Evolutionary conservation across 2,888 invertebrate genomes (phyloP), one percentile per base, ranked within the genome.

Genomic region (Anodontia alba): DNA sequence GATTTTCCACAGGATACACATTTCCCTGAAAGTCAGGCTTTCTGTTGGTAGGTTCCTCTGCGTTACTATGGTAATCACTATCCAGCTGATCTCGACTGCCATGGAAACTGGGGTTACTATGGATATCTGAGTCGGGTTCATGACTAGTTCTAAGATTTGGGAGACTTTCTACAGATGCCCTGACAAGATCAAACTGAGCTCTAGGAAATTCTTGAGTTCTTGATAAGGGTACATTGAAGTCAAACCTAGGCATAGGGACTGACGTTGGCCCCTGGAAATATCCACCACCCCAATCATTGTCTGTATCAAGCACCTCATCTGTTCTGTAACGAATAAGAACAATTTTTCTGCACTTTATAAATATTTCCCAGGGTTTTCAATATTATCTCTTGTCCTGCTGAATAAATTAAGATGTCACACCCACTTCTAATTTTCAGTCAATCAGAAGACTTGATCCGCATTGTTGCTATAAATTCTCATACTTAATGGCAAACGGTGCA

Each of bases 41-140:
- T 17, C 38, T 42, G 42, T 72, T 73, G 26, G 72, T 72, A 10
- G 51, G 23, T 51, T 79, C 76, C 15, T 81, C 84, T 31, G 75
- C 70, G 36, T 72, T 81, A 31, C 84, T 84, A 66, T 82, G 81
- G 57, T 82, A 84, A 81, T 84, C 84, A 80, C 84, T 84, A 43
- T 84, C 84, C 10, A 80, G 67, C 43, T 73, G 73, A 54, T 81
- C 84, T 12, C 70, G 72, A 66, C 81, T 81, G 15, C 73, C 80
- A 23, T 66, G 77, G 8, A 79, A 57, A 73, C 80, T 80, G 23
- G 73, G 57, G 57, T 67, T 79, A 20, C 72, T 78, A 26, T 67
- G 46, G 26, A 66, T n/a, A 54, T 80, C 80, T 29, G 49, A 49
- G 43, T 71, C 74, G 2, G 17, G 66, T 20, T 79, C 78, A 36